phyloP scores from a whole-genome alignment of 2,113 vertebrate species.

The Pitta sordida region DNA sequence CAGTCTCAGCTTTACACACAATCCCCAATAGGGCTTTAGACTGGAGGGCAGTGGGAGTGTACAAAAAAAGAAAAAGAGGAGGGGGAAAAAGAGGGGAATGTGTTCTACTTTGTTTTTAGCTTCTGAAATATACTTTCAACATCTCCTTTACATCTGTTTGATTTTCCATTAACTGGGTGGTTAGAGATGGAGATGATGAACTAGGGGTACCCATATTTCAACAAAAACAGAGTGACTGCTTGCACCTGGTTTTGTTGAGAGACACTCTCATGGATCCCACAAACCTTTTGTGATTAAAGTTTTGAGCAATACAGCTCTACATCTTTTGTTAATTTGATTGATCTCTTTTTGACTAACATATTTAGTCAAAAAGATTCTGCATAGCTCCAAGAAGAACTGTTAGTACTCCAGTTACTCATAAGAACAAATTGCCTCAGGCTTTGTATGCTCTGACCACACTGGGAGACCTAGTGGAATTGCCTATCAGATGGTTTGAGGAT shows the following conservation, averaged over 20 bases:
- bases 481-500: background rate
- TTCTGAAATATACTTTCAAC: background rate
- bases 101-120: background rate
- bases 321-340: background rate
- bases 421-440: background rate
- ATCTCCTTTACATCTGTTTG: background rate
- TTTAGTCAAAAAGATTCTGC: background rate
- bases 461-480: background rate
- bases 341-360: background rate
- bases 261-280: background rate
- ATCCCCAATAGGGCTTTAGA: background rate
- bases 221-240: background rate
- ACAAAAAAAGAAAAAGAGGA: background rate
- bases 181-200: background rate
- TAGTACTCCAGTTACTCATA: background rate
- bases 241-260: background rate
- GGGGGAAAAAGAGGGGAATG: background rate
- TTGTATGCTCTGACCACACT: background rate
- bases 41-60: background rate
- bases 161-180: background rate
- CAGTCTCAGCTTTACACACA: background rate
- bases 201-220: background rate
- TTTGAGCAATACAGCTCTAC: background rate
- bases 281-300: background rate
- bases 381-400: background rate